Evolutionary conservation across 2,797 vertebrate species (phyloP).

Genomic region (Vireo griseus): DNA sequence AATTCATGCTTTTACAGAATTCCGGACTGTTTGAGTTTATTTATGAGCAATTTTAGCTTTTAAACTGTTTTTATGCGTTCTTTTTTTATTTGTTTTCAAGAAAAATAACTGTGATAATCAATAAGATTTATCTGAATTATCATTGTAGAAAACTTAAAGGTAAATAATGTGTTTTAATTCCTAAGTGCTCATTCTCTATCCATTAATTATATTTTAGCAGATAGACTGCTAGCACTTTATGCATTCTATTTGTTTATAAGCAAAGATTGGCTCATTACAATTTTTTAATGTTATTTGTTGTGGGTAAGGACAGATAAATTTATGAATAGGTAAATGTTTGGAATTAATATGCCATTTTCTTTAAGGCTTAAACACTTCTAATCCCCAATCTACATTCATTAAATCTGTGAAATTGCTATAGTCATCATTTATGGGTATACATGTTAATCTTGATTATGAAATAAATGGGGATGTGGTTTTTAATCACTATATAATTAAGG

Average conservation of each 20-base stretch:
- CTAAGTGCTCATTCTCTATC: background rate
- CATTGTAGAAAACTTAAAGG: background rate
- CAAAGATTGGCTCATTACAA: background rate
- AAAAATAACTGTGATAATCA: background rate
- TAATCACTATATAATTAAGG: background rate
- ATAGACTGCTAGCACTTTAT: background rate
- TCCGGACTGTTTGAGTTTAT: background rate
- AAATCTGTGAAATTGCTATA: background rate
- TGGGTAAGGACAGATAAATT: background rate
- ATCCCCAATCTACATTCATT: background rate
- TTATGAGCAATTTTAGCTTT: background rate
- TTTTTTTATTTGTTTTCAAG: background rate
- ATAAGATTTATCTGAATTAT: background rate
- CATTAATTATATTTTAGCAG: background rate
- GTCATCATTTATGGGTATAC: background rate
- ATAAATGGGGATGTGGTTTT: background rate
- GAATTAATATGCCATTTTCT: background rate
- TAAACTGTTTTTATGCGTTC: background rate
- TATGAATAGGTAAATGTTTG: background rate
- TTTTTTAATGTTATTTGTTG: background rate
- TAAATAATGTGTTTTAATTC: background rate
- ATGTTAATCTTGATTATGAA: background rate
- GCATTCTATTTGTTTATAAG: background rate
- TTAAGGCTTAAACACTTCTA: background rate
- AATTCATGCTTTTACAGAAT: background rate